Evolutionary conservation across 2,113 vertebrate genomes (phyloP), one percentile per base, ranked within the genome.

Genomic region (Thunnus thynnus): DNA sequence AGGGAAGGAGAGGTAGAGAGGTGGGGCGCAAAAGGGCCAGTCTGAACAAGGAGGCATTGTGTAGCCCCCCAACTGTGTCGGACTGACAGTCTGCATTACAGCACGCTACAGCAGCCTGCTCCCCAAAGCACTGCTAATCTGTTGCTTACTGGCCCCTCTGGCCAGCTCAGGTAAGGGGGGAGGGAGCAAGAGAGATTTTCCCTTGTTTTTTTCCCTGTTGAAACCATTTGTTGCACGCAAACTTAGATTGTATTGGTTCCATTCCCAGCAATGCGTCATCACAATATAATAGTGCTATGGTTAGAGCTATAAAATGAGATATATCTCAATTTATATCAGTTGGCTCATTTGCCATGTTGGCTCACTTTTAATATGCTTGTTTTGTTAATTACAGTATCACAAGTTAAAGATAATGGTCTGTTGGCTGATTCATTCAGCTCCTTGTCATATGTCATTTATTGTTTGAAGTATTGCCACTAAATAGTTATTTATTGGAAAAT

Each of bases 41-140:
- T 86, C 88, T 78, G 89, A 94, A 94, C 93, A 94, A 94, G 91
- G 90, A 92, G 84, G 86, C 90, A 89, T 93, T 94, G 93, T 93
- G 89, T 86, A 41, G 86, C 81, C 89, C 91, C 91, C 91, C 91
- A 88, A 92, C 88, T 91, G 91, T 86, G 88, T 84, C 30, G 71
- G 86, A 91, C 89, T 93, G 91, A 93, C 92, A 93, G 89, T 91
- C 88, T 88, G 88, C 84, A 91, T 93, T 92, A 92, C 83, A 85
- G 84, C 91, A 93, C 79, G 91, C 88, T 90, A 89, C 88, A 92
- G 72, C 88, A 88, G 88, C 84, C 89, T 36, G 70, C 80, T 89
- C 86, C 78, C 85, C 65, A 85, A 77, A 83, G 84, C 89, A 84
- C 77, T 66, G 76, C 85, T 93, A 92, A 91, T 91, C 88, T 90